These are phyloP conservation scores for Hypocryptadius cinnamomeus DNA, from an alignment of 2,113 vertebrate genomes.

Conservation along the genomic window DNA sequence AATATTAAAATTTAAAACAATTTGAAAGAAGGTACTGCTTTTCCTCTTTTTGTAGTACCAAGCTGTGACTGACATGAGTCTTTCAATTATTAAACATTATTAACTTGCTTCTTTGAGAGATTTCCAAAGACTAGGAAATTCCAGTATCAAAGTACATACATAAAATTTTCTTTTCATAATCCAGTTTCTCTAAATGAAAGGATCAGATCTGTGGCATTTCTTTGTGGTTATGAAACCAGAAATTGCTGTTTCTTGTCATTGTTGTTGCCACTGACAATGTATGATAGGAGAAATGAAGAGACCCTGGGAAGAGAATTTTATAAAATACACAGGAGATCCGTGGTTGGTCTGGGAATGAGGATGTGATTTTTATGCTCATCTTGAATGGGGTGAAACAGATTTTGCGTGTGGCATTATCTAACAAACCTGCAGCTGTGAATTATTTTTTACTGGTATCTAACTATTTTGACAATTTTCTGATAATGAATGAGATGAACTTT, in stretches of 20 bases:
- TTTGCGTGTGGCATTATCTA: not conserved
- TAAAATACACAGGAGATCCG: not conserved
- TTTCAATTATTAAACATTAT: not conserved
- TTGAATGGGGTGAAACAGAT: not conserved
- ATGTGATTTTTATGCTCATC: not conserved
- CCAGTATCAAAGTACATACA: not conserved
- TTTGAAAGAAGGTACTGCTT: not conserved
- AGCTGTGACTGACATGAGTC: not conserved
- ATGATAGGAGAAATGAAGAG: not conserved
- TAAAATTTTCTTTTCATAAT: not conserved
- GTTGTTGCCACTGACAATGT: not conserved
- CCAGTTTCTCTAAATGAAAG: not conserved
- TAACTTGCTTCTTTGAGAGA: not conserved
- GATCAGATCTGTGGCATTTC: not conserved
- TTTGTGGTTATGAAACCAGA: not conserved
- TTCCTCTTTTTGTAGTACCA: not conserved
- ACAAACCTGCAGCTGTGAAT: not conserved
- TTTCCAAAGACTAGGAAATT: not conserved
- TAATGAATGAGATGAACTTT: not conserved
- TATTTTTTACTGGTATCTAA: not conserved
- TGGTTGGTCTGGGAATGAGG: not conserved
- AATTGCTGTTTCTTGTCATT: not conserved
- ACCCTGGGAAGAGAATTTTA: not conserved
- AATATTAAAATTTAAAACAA: not conserved
- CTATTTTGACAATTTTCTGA: not conserved